Evolutionary conservation across 2,888 invertebrate species (phyloP).

Genomic region (Mesopsocus fuscifrons): DNA sequence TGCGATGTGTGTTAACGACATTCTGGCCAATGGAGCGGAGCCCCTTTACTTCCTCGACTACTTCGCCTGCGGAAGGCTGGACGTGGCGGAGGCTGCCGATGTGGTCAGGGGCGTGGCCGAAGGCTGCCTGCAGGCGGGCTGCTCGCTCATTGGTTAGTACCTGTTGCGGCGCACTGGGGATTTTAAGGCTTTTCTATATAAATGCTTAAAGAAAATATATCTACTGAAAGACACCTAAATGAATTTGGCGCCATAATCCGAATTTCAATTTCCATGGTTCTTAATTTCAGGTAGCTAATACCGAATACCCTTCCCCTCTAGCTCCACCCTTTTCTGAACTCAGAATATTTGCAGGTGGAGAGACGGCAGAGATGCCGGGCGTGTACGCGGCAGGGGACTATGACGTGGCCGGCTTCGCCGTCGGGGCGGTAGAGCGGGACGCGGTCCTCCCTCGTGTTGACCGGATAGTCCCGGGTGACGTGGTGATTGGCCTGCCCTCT

Average conservation of each 20-base stretch:
- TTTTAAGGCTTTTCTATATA: background rate
- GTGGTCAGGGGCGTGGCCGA: slow-evolving; percentile 75
- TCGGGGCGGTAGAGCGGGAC: slow-evolving; percentile 72
- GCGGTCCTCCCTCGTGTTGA: slow-evolving; percentile 48
- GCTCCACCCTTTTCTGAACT: background rate
- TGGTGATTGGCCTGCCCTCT: slow-evolving; percentile 71
- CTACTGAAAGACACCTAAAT: no score
- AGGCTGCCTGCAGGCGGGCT: slow-evolving; percentile 70
- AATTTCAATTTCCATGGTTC: no score
- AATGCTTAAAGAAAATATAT: no score
- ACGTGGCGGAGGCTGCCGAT: slow-evolving; percentile 51
- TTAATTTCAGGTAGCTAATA: no score
- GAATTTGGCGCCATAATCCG: no score
- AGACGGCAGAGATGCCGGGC: slow-evolving; percentile 96
- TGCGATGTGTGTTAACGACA: slow-evolving; percentile 96
- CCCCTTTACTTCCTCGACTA: slow-evolving; percentile 95
- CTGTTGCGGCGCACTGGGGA: background rate
- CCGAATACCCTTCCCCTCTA: no score
- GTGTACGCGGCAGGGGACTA: slow-evolving; percentile 78
- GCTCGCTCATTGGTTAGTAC: slow-evolving; percentile 63
- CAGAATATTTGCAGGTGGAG: slow-evolving; percentile 45
- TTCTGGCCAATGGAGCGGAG: slow-evolving; percentile 86
- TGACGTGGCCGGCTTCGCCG: slow-evolving; percentile 90
- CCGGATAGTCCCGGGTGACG: slow-evolving; percentile 52
- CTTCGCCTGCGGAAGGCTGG: slow-evolving; percentile 76